phyloP scores from a whole-genome alignment of 2,888 invertebrate species.

The Cancer borealis region DNA sequence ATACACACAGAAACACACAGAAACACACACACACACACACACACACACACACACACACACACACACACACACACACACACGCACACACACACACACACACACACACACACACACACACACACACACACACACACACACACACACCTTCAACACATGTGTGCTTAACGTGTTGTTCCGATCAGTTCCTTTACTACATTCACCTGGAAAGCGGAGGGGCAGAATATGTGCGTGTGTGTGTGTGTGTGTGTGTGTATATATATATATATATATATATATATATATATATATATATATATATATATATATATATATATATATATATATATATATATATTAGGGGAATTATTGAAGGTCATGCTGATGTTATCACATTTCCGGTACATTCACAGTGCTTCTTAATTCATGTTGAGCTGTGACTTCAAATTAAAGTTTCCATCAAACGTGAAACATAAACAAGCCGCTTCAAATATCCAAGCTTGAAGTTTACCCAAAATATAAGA shows the following conservation, averaged over 20 bases:
- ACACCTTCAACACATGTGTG: background rate
- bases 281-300: no score
- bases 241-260: no score
- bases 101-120: background rate
- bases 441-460: background rate
- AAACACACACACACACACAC: constrained; percentile 11
- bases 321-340: background rate
- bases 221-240: no score
- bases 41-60: constrained; percentile 3
- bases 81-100: background rate
- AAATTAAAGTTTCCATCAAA: background rate
- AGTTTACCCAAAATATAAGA: background rate
- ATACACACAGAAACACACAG: background rate
- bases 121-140: constrained; percentile 15
- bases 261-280: no score
- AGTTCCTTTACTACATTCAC: background rate
- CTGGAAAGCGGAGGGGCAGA: no score
- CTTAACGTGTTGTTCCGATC: background rate
- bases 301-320: no score
- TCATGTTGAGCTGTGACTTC: background rate
- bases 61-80: background rate
- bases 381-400: background rate
- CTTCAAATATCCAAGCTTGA: background rate
- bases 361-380: background rate
- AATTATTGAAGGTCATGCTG: background rate